Percentiles rank a stretch among this genome's conserved stretches.
These are phyloP conservation scores for Athalia rosae DNA, from an alignment of 2,888 invertebrate genomes.

Conservation along the genomic window DNA sequence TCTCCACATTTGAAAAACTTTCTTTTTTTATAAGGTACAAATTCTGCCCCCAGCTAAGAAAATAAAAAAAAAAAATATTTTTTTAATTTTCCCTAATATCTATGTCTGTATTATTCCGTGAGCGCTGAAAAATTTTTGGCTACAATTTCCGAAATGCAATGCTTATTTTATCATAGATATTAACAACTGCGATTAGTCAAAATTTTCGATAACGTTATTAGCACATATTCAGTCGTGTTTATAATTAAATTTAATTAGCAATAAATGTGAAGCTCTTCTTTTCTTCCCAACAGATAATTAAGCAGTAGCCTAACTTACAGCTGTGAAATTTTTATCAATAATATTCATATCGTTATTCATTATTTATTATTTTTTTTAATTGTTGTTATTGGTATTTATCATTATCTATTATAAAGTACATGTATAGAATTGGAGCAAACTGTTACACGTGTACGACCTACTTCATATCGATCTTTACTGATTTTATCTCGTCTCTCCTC, in stretches of 20 bases:
- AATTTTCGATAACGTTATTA: slow-evolving; percentile 13
- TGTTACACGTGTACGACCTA: neutral
- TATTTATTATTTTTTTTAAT: neutral
- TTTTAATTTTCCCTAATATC: too few relatives aligned
- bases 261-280: slow-evolving; percentile 33
- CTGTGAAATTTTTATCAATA: slow-evolving; percentile 19
- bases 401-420: neutral
- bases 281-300: slow-evolving; percentile 3
- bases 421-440: slow-evolving; percentile 24
- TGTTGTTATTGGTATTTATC: slow-evolving; percentile 12
- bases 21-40: too few relatives aligned
- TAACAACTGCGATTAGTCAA: slow-evolving; percentile 18
- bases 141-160: too few relatives aligned
- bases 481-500: slow-evolving; percentile 7
- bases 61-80: too few relatives aligned
- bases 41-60: too few relatives aligned
- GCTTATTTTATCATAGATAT: neutral
- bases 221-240: slow-evolving; percentile 39
- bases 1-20: too few relatives aligned
- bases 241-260: slow-evolving; percentile 31
- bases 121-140: too few relatives aligned
- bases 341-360: slow-evolving; percentile 18
- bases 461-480: slow-evolving; percentile 10
- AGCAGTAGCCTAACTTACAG: slow-evolving; percentile 40
- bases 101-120: too few relatives aligned